Conservation (phyloP, 2,888 invertebrate genomes). For the Erebia epiphron region DNA sequence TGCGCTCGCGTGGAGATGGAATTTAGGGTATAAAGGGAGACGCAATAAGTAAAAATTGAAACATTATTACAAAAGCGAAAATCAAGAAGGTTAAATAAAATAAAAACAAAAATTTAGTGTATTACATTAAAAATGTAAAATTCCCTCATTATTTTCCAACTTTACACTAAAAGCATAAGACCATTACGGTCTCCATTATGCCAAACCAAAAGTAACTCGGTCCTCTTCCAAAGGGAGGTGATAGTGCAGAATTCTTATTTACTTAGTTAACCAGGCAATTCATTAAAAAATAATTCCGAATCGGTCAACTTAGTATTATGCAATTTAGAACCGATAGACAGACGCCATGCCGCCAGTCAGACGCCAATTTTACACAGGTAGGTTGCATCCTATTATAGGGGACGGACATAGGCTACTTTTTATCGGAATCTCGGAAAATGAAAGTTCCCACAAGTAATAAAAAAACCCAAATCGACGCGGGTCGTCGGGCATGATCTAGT, state of each 20-base stretch:
- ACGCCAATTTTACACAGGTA: too few species aligned
- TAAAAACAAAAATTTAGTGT: not conserved
- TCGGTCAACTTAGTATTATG: too few species aligned
- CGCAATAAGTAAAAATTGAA: not conserved
- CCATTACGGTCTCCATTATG: slow-evolving; percentile 18
- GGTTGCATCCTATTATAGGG: too few species aligned
- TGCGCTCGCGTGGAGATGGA: not conserved
- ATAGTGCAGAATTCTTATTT: not conserved
- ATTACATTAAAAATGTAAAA: slow-evolving; percentile 12
- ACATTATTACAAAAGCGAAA: not conserved
- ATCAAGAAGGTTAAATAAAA: not conserved
- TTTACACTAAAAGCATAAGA: slow-evolving; percentile 25
- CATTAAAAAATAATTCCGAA: too few species aligned
- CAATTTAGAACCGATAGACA: too few species aligned
- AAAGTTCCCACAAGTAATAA: too few species aligned
- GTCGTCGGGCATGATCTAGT: too few species aligned
- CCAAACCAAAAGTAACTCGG: not conserved
- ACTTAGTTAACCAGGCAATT: too few species aligned
- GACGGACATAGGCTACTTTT: too few species aligned
- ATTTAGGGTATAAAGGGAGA: not conserved
- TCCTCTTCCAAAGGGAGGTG: not conserved
- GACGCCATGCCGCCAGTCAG: too few species aligned
- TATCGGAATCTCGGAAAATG: too few species aligned
- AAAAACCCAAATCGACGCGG: too few species aligned
- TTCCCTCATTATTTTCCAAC: slow-evolving; percentile 3